Conservation (phyloP, 2,888 invertebrate species). For the Drosophila prolongata region DNA sequence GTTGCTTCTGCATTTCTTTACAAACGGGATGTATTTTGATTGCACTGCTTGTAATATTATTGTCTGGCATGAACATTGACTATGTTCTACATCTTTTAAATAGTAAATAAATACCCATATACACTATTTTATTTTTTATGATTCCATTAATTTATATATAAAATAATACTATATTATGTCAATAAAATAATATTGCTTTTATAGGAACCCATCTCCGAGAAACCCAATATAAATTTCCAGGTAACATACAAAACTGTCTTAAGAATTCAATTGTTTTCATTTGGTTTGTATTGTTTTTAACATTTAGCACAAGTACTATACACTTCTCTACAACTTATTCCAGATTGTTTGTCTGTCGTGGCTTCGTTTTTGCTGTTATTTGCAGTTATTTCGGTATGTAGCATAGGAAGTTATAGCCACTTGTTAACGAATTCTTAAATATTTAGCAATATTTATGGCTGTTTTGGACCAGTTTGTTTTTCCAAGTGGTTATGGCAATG, state of each 20-base stretch:
- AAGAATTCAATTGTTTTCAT: not conserved
- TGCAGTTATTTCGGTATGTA: constrained; percentile 14
- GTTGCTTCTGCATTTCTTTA: constrained; percentile 26
- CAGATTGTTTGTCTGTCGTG: not conserved
- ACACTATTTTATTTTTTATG: not conserved
- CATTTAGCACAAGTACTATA: not conserved
- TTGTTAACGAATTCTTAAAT: not conserved
- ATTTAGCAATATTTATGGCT: not conserved
- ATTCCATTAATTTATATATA: not conserved
- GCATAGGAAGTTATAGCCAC: not conserved
- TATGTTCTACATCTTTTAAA: not conserved
- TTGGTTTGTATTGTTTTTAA: no score
- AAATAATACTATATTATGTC: no score
- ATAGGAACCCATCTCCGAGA: not conserved
- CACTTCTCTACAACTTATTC: not conserved
- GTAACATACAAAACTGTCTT: not conserved
- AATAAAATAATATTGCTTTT: no score
- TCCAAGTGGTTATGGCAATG: not conserved
- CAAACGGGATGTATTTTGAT: constrained; percentile 32
- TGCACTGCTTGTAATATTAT: constrained; percentile 7
- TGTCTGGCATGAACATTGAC: constrained; percentile 22
- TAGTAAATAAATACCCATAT: constrained; percentile 15
- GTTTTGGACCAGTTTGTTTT: constrained; percentile 9
- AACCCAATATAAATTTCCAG: not conserved
- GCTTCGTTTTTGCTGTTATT: constrained; percentile 15